These are phyloP conservation scores for Hetaerina americana DNA, from an alignment of 1,140 invertebrate genomes.

Conservation along the genomic window DNA sequence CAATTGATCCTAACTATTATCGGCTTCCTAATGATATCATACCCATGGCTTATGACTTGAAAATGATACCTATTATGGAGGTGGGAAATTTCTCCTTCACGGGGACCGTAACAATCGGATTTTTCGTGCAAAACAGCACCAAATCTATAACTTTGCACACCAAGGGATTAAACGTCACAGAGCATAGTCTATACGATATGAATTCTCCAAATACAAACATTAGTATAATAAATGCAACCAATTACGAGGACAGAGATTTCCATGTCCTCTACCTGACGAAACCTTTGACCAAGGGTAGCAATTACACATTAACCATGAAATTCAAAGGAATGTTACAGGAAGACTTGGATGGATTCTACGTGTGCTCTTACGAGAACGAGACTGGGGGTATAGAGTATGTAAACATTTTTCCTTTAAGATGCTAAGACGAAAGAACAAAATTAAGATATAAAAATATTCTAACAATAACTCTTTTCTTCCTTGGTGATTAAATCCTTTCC, in stretches of 20 bases:
- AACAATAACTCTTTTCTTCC: no score
- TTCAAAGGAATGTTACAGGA: constrained; percentile 39
- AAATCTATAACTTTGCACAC: no score
- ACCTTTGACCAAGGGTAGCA: constrained; percentile 20
- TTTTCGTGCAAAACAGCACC: no score
- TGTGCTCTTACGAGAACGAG: constrained; percentile 49
- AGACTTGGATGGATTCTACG: constrained; percentile 65
- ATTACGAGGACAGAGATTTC: background rate
- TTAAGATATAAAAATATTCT: background rate
- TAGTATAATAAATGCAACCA: no score
- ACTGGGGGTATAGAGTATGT: no score
- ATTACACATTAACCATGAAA: constrained; percentile 32
- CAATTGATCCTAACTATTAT: no score
- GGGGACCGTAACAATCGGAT: background rate
- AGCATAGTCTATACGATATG: no score
- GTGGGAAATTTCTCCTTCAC: background rate
- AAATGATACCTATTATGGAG: background rate
- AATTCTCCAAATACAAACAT: no score
- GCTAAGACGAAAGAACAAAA: background rate
- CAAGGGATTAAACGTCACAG: no score
- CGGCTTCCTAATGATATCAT: background rate
- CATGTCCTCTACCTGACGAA: constrained; percentile 14
- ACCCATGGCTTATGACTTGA: background rate
- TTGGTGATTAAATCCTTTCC: no score
- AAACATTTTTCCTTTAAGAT: constrained; percentile 21